These are phyloP conservation scores for Dipus sagitta DNA, from an alignment of 2,797 vertebrate species.

Conservation along the genomic window DNA sequence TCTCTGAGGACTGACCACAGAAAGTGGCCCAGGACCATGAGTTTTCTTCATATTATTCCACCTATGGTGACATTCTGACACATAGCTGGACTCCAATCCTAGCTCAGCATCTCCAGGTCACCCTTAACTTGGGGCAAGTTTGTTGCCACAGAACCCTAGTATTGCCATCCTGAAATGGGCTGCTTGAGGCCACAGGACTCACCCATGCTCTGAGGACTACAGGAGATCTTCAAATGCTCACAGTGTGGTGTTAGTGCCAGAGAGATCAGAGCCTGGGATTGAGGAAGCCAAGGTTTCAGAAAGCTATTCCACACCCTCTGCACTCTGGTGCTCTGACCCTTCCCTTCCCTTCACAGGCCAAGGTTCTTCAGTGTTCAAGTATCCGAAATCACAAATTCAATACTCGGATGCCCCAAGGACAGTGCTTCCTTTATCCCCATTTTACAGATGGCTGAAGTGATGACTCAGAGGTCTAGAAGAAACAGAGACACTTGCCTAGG, in stretches of 20 bases:
- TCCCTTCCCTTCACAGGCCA: background rate
- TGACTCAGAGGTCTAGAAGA: background rate
- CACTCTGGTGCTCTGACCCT: background rate
- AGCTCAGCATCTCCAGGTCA: background rate
- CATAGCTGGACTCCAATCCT: background rate
- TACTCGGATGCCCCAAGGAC: background rate
- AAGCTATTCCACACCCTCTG: background rate
- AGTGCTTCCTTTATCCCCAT: background rate
- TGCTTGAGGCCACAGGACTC: background rate
- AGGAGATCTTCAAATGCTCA: background rate
- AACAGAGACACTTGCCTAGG: background rate
- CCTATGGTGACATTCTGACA: background rate
- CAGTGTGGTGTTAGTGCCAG: fast-evolving
- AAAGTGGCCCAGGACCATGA: background rate
- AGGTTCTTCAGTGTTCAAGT: background rate
- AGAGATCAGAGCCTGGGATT: background rate
- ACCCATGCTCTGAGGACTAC: background rate
- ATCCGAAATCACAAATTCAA: background rate
- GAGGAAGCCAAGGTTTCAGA: background rate
- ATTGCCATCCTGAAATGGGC: background rate
- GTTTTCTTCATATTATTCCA: background rate
- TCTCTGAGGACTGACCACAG: background rate
- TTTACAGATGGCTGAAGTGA: slow-evolving; percentile 22
- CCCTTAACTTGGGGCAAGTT: background rate
- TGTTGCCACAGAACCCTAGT: background rate